Percentiles rank a stretch among this genome's conserved stretches.
These are phyloP conservation scores for Zophobas atratus DNA, from an alignment of 1,140 invertebrate species.

Conservation along the genomic window DNA sequence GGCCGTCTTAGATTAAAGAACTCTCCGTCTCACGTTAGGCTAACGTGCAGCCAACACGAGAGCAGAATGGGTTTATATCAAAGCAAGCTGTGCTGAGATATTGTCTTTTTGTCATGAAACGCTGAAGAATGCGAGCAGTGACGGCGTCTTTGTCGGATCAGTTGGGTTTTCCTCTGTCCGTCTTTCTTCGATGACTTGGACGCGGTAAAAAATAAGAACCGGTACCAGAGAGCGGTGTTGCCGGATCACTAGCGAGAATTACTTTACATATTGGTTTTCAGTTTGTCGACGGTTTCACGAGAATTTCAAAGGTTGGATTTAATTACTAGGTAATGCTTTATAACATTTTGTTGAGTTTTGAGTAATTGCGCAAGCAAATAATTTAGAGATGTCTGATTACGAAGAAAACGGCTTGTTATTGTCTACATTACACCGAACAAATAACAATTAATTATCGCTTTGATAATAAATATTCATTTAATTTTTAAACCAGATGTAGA, in stretches of 20 bases:
- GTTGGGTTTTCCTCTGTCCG: slow-evolving; percentile 11
- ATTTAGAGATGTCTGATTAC: not conserved
- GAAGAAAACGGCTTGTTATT: not conserved
- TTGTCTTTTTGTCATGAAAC: slow-evolving; percentile 48
- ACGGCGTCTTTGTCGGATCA: not conserved
- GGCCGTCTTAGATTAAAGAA: not conserved
- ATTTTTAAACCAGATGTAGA: no score
- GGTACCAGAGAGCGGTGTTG: slow-evolving; percentile 35
- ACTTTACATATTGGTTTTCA: slow-evolving; percentile 17
- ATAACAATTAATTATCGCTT: no score
- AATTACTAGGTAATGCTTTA: not conserved
- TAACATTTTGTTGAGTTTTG: not conserved
- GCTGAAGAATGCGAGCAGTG: slow-evolving; percentile 46
- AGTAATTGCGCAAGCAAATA: slow-evolving; percentile 25
- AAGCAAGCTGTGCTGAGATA: slow-evolving; percentile 39
- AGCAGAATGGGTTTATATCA: slow-evolving; percentile 8
- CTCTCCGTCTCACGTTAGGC: slow-evolving; percentile 5
- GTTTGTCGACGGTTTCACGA: slow-evolving; percentile 8
- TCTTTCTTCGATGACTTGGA: slow-evolving; percentile 31
- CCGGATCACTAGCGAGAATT: not conserved
- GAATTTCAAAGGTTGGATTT: slow-evolving; percentile 11
- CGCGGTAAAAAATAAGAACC: slow-evolving; percentile 46
- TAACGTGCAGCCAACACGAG: slow-evolving; percentile 6
- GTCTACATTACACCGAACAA: no score
- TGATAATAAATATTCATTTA: no score